A percentile compares a stretch with the other conserved stretches of the same genome.
phyloP scores from a whole-genome alignment of 2,113 vertebrate species.

The Chinchilla lanigera region DNA sequence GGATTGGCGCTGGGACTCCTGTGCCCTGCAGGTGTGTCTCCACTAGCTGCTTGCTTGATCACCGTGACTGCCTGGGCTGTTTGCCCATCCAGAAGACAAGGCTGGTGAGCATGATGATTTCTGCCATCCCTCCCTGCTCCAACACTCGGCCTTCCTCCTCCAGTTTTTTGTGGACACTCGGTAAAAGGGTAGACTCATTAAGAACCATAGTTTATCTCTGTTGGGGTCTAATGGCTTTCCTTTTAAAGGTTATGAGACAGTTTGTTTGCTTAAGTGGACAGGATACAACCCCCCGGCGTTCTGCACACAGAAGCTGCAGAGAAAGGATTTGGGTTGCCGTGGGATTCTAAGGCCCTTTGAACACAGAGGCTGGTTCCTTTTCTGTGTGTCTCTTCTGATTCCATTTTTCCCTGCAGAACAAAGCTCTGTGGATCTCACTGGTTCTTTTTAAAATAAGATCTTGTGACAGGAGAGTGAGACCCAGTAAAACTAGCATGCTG shows the following conservation, averaged over 20 bases:
- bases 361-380: not conserved
- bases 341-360: not conserved
- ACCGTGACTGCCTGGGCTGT: not conserved
- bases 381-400: not conserved
- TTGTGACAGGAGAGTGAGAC: not conserved
- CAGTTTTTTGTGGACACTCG: not conserved
- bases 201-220: not conserved
- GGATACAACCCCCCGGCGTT: not conserved
- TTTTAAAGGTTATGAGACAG: not conserved
- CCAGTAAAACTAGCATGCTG: not conserved
- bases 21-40: not conserved
- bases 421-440: not conserved
- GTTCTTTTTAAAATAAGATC: constrained; percentile 1
- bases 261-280: not conserved
- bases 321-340: not conserved
- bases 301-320: not conserved
- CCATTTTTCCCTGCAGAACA: not conserved
- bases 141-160: not conserved
- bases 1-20: not conserved
- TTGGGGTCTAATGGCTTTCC: too few relatives aligned
- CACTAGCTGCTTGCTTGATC: accelerated
- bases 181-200: too few relatives aligned
- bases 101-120: accelerated
- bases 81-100: accelerated
- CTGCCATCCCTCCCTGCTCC: too few relatives aligned